Base-by-base conservation (phyloP, 2,888 invertebrate species). In the Julus scandinavius region DNA sequence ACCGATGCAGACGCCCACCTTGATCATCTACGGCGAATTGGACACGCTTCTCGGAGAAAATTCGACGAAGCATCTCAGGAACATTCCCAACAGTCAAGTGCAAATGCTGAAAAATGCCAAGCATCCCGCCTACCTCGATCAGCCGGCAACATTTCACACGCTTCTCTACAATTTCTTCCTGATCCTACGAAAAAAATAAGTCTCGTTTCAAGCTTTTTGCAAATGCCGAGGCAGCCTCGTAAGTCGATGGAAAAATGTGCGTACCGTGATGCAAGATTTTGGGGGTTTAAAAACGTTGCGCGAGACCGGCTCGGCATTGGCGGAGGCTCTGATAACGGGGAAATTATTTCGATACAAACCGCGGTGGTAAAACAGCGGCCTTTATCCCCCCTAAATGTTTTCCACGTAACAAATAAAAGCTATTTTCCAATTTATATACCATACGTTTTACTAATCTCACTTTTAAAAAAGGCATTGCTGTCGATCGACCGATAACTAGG, bases 11-110 rank as follows among this genome's bases (percentile, higher is more conserved):
- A 90, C 92, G 11, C 93, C 93, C 38, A 93, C 93, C 1, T 90
- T 93, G 89, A 92, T 93, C 80, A 91, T 93, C 0, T 92, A 92
- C 90, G 93, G 93, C n/a, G 91, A 91, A n/a, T 91, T 92, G 29
- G 93, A 93, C 90, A 90, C 90, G 20, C 89, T 87, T 0, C 90
- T 93, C 13, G 93, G 93, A 4, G 90, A 90, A 6, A 17, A 85
- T 9, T 91, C 92, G 2, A 89, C 90, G 2, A 89, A 91, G 13
- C 91, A 92, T 89, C 90, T 93, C 54, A 90, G 91, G 58, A 90
- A 91, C 84, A 90, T 93, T 88, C 93, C 93, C 0, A 91, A 91
- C 88, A 91, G 91, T 83, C 91, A 91, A 88, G 90, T 92, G 6
- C 91, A 91, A 58, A 90, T 91, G 20, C 89, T 92, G 41, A 90